Base-by-base conservation (phyloP, 2,888 invertebrate genomes). In the Melinaea menophilus region DNA sequence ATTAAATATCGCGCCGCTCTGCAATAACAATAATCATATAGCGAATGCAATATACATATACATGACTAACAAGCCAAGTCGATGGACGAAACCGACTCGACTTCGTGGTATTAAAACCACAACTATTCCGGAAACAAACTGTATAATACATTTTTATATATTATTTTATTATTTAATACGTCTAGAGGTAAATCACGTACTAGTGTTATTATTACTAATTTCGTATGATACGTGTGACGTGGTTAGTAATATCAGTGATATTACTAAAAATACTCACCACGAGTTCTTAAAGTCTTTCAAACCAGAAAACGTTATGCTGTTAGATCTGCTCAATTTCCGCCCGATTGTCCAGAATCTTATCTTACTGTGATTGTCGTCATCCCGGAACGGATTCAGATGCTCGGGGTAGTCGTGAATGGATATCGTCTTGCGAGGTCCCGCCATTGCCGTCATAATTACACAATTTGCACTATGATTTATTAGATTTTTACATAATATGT, bases 361-460 rank as follows among this genome's bases (percentile, higher is more conserved):
- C 74, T 92, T 92, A 75, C 92, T 93, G 76, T 93, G 93, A 78
- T 93, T 92, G 70, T 93, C 92, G 61, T 93, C 94, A 73, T 95
- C 95, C 69, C 92, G 92, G 81, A 95, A 95, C 33, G 95, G 95
- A 84, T 95, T 95, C 69, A 95, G 88, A 80, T 95, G 94, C 77
- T 95, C 95, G 56, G 95, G 95, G 81, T 95, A 95, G 80, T 95
- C 93, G 79, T 94, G 91, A 73, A 94, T 92, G 58, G 94, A 93
- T 70, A 89, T 72, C 48, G 89, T 82, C 79, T 92, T 91, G 72
- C 92, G 88, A 62, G 88, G 77, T 69, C 79, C 82, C 68, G 89
- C 85, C 82, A 83, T 82, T 64, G 85, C 74, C 68, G 87, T 82
- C 89, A 90, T 88, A 72, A 73, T 84, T 77, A 70, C 73, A 77